Conservation (phyloP, 2,113 vertebrate species). For the Prionailurus bengalensis region DNA sequence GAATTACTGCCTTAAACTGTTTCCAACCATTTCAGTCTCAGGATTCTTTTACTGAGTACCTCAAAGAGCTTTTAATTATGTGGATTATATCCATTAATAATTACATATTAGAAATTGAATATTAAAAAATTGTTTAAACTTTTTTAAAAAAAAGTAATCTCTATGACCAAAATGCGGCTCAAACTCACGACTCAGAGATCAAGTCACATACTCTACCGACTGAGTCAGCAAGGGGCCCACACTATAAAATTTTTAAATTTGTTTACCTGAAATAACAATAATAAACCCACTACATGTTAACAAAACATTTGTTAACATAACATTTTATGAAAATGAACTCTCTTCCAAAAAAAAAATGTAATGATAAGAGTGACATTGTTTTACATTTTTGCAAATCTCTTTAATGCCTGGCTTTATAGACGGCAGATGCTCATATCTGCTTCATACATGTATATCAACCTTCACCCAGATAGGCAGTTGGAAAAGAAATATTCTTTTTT, state of each 20-base stretch:
- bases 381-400: conserved; percentile 36
- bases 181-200: not conserved
- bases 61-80: not conserved
- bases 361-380: not conserved
- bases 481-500: not conserved
- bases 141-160: not conserved
- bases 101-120: not conserved
- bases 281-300: not conserved
- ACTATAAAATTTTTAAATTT: not conserved
- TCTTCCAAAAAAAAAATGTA: not conserved
- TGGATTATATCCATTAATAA: not conserved
- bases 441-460: not conserved
- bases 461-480: not conserved
- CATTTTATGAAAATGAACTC: conserved; percentile 34
- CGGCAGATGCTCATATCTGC: not conserved
- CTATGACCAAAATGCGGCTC: not conserved
- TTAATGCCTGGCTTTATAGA: not conserved
- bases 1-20: not conserved
- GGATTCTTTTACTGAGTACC: not conserved
- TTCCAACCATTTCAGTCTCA: not conserved
- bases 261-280: not conserved
- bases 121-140: not conserved
- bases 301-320: not conserved
- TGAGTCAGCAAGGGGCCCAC: not conserved
- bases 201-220: not conserved